Conservation (phyloP, 64 coral and sea anemone species). For the Montipora capricornis region DNA sequence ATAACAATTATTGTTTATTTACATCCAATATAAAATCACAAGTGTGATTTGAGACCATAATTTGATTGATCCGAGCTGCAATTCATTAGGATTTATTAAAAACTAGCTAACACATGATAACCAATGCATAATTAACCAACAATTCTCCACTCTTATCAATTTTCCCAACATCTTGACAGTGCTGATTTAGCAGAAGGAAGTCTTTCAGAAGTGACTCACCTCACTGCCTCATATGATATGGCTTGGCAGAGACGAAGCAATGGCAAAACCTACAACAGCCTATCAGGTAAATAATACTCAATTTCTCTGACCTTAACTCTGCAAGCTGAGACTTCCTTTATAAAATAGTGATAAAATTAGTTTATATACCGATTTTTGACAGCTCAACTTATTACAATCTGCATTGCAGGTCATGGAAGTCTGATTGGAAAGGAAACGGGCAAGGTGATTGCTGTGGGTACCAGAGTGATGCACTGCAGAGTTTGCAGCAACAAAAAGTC, state of each 20-base stretch:
- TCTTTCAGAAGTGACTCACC: slow-evolving; percentile 9
- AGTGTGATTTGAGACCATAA: background rate
- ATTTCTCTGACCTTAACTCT: background rate
- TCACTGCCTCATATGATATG: slow-evolving; percentile 37
- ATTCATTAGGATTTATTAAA: background rate
- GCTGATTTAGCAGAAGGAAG: slow-evolving; percentile 5
- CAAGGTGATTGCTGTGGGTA: slow-evolving; percentile 26
- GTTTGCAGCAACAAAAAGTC: slow-evolving; percentile 1
- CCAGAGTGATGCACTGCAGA: slow-evolving; percentile 26
- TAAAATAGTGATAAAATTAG: slow-evolving; percentile 1
- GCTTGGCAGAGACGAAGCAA: slow-evolving; percentile 26
- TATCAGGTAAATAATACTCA: slow-evolving; percentile 2
- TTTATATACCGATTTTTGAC: slow-evolving; percentile 1
- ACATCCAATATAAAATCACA: background rate
- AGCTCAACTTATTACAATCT: background rate
- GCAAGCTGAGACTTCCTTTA: background rate
- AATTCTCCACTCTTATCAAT: slow-evolving; percentile 8
- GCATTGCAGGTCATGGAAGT: slow-evolving; percentile 23
- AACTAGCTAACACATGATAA: background rate
- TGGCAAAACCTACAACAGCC: slow-evolving; percentile 29
- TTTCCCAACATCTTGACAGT: slow-evolving; percentile 10
- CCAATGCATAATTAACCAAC: slow-evolving; percentile 5
- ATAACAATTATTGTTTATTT: background rate
- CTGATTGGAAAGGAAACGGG: slow-evolving; percentile 27
- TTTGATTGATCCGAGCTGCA: slow-evolving; percentile 7